Evolutionary conservation across 2,113 vertebrate genomes (phyloP), one percentile per base, ranked within the genome.

Genomic region (Cyanoliseus patagonus): DNA sequence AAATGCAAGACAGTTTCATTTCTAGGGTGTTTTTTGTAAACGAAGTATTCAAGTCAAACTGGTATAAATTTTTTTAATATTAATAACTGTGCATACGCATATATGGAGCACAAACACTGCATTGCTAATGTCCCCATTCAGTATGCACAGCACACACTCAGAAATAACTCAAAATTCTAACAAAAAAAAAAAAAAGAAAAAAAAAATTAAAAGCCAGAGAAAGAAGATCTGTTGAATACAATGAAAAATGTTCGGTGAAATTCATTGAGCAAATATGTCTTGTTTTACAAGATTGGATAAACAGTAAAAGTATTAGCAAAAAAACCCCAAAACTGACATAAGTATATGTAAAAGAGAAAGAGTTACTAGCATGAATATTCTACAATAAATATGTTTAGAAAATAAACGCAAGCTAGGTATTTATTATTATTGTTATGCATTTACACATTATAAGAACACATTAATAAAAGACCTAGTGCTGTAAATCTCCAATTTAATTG

Each of bases 221-320:
- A 78, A 57, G 15, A 28, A 57, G 17, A 31, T 2, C 17, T 59
- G 6, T 52, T 62, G 2, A 81, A n/a, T 33, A 35, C 10, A 52
- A 55, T 44, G 7, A 63, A 85, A 62, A 46, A 53, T 10, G 3
- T 30, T 83, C 4, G 12, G 7, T 86, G 42, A 76, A 80, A 66
- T 79, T 86, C 1, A 10, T 42, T 35, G 19, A 72, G 18, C 0
- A 0, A 47, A 25, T 62, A 33, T 5, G 3, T 73, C 51, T 72
- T 20, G 0, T 68, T 83, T 51, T 81, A 39, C 41, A 83, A 66
- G 25, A 59, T 1, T 79, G 5, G 20, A 14, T 67, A 49, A 88
- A 68, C 5, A 83, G 31, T 22, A 61, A 91, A 68, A 74, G 7
- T 0, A 46, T 80, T 77, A 64, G 11, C 5, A 41, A 88, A 86